Percentiles rank a stretch among this genome's conserved stretches.
Conservation (phyloP, 2,888 invertebrate genomes). For the Brenthis ino region DNA sequence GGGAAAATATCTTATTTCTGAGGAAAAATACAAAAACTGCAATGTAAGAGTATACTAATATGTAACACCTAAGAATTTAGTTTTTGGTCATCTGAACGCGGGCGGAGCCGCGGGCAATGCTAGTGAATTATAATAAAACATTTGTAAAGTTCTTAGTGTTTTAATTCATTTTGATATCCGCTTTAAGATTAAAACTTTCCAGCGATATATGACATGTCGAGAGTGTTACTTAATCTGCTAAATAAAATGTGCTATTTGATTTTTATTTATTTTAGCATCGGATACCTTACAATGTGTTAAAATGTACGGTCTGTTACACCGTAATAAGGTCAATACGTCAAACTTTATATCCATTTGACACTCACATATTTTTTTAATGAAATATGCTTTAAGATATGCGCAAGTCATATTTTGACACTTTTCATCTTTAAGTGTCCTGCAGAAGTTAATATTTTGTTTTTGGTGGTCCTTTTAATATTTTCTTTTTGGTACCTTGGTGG, state of each 20-base stretch:
- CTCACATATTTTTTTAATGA: not conserved
- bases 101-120: too few species aligned
- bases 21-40: too few species aligned
- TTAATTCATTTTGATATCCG: too few species aligned
- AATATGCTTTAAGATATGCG: not conserved
- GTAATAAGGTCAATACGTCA: conserved; percentile 21
- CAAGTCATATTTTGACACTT: conserved; percentile 22
- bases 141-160: too few species aligned
- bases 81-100: too few species aligned
- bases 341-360: conserved; percentile 17
- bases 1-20: too few species aligned
- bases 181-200: not conserved
- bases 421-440: not conserved
- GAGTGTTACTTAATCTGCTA: conserved; percentile 9
- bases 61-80: too few species aligned
- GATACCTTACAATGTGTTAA: conserved; percentile 2
- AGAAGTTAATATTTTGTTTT: not conserved
- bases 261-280: conserved; percentile 9
- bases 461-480: too few species aligned
- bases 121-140: too few species aligned
- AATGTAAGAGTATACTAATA: too few species aligned
- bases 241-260: conserved; percentile 9
- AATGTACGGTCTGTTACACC: conserved; percentile 10
- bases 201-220: not conserved
- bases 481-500: too few species aligned